A percentile compares a stretch with the other conserved stretches of the same genome.
Evolutionary conservation across 2,113 vertebrate species (phyloP).

Genomic region (Thymallus thymallus): DNA sequence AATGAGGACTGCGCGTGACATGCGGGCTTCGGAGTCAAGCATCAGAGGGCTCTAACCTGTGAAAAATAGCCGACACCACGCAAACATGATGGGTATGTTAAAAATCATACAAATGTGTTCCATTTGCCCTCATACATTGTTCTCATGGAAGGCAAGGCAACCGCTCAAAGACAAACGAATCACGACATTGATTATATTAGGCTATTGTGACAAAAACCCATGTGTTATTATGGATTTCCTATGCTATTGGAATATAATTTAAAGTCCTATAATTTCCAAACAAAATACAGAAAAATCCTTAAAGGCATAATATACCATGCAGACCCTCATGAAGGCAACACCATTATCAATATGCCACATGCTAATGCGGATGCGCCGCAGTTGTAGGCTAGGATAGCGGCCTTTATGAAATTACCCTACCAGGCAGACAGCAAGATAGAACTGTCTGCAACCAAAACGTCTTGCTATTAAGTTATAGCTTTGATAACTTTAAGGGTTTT

Average conservation of each 20-base stretch:
- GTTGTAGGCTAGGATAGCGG: too few relatives aligned
- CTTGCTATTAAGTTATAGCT: too few relatives aligned
- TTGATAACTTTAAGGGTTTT: too few relatives aligned
- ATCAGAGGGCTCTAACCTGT: slow-evolving; percentile 55
- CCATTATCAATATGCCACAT: too few relatives aligned
- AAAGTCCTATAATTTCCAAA: too few relatives aligned
- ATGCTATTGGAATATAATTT: background rate
- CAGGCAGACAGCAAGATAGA: too few relatives aligned
- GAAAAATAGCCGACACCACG: slow-evolving; percentile 56
- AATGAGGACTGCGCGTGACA: slow-evolving; percentile 57
- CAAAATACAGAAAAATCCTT: background rate
- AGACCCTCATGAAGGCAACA: too few relatives aligned
- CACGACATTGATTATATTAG: too few relatives aligned
- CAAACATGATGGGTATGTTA: slow-evolving; percentile 73
- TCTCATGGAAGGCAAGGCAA: background rate
- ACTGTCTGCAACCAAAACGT: too few relatives aligned
- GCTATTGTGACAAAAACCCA: background rate
- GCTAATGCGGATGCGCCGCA: too few relatives aligned
- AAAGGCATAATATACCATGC: background rate
- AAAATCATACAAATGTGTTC: slow-evolving; percentile 1
- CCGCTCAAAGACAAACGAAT: background rate
- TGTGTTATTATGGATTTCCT: too few relatives aligned
- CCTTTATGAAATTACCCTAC: too few relatives aligned
- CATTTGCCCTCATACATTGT: background rate
- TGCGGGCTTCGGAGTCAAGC: slow-evolving; percentile 62